Conservation (phyloP, 2,888 invertebrate species). For the Megaustenia siamemsis region DNA sequence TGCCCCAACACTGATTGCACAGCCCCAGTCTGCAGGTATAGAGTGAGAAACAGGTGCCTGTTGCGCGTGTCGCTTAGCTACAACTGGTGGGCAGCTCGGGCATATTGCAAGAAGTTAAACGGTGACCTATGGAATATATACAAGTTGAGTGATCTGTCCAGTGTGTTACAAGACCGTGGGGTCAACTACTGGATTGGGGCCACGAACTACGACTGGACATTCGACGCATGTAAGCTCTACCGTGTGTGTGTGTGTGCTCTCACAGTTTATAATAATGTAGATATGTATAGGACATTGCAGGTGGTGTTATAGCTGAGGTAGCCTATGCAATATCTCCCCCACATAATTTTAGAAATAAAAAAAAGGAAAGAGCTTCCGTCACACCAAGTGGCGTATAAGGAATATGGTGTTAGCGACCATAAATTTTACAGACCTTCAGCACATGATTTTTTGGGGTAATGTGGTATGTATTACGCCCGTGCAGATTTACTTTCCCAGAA, state of each 20-base stretch:
- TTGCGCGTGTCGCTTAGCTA: constrained; percentile 39
- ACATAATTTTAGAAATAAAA: too few relatives aligned
- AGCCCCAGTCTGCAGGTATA: constrained; percentile 21
- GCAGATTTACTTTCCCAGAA: too few relatives aligned
- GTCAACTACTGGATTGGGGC: constrained; percentile 60
- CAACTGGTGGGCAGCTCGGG: constrained; percentile 57
- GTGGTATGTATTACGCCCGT: too few relatives aligned
- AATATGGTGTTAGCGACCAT: too few relatives aligned
- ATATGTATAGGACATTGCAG: too few relatives aligned
- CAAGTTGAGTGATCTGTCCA: constrained; percentile 53
- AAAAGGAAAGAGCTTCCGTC: too few relatives aligned
- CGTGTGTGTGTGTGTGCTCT: background rate
- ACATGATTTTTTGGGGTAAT: too few relatives aligned
- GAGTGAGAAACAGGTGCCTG: constrained; percentile 52
- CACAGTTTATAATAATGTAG: too few relatives aligned
- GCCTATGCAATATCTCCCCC: too few relatives aligned
- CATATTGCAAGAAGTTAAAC: constrained; percentile 48
- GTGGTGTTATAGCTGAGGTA: too few relatives aligned
- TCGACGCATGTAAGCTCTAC: constrained; percentile 47
- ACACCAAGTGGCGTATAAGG: too few relatives aligned
- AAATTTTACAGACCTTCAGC: too few relatives aligned
- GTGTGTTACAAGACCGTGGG: constrained; percentile 39
- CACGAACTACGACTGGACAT: constrained; percentile 55
- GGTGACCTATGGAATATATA: constrained; percentile 58
- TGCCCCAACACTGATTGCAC: constrained; percentile 27